Conservation (phyloP, 1,140 invertebrate genomes). For the Gonioctena quinquepunctata region DNA sequence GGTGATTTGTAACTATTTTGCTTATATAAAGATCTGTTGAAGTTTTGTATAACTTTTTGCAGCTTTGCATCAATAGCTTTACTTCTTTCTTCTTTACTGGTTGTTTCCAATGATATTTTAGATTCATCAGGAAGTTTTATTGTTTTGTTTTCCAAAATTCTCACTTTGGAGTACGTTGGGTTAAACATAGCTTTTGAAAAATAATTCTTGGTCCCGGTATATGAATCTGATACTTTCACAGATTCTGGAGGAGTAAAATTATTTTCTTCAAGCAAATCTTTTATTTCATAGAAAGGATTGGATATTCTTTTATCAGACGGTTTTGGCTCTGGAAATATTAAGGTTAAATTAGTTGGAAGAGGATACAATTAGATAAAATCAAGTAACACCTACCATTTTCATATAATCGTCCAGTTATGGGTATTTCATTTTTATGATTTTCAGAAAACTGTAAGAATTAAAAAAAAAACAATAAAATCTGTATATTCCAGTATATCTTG, state of each 20-base stretch:
- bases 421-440: not conserved
- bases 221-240: not conserved
- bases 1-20: not conserved
- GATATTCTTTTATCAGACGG: not conserved
- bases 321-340: not conserved
- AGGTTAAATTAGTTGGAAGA: not conserved
- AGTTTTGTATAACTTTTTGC: slow-evolving; percentile 4
- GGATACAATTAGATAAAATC: not conserved
- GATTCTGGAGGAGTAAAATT: not conserved
- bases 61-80: slow-evolving; percentile 4
- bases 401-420: not conserved
- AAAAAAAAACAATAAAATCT: not conserved
- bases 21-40: not conserved
- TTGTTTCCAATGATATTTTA: not conserved
- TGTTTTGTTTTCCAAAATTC: slow-evolving; percentile 15
- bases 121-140: not conserved
- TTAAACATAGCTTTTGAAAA: not conserved
- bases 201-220: not conserved
- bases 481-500: not conserved
- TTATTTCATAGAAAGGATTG: not conserved
- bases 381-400: not conserved
- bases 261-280: not conserved
- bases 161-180: not conserved
- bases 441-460: not conserved
- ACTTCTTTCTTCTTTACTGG: not conserved